Evolutionary conservation across 2,113 vertebrate species (phyloP), one percentile per base, ranked within the genome.

Genomic region (Himantopus leucocephalus): DNA sequence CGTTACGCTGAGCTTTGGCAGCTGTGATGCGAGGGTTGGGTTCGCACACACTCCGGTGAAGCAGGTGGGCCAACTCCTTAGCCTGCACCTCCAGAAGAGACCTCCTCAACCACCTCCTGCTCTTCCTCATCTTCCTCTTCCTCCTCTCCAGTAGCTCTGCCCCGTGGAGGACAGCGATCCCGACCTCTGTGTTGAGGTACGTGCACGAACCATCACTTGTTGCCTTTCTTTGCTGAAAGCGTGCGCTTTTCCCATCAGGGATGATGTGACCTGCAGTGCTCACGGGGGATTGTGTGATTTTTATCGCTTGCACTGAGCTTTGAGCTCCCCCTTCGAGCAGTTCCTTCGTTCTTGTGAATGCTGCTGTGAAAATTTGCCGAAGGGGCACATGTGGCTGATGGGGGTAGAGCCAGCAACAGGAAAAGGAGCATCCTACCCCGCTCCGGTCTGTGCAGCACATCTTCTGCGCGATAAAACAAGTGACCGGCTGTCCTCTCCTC

Each of bases 211-310:
- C 27, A 27, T 74, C 35, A 1, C 35, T 8, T 20, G 5, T 8
- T 37, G 35, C 18, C 23, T 56, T 5, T 43, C 20, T 39, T 14
- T 4, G 29, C 43, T 64, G 71, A 13, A 30, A 16, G 7, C 1
- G 1, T 7, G 27, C 2, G 8, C 12, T 14, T 48, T 73, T 48
- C 66, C 58, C 7, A 0, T 5, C 2, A 2, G 56, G 30, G 18
- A 41, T 24, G 41, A 18, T 6, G 29, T 13, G 56, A 30, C 47
- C 22, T 12, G 41, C 27, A 4, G 17, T 4, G 47, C 48, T 58
- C 10, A 1, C 0, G 1, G 75, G 30, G 27, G 5, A 6, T 2
- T 5, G 8, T 18, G 71, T 6, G 48, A 24, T 58, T 16, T 32
- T 37, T 29, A 10, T 6, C 1, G 2, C 15, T 59, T 14, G 17